Evolutionary conservation across 2,113 vertebrate genomes (phyloP).

Genomic region (Telmatochromis sp.): DNA sequence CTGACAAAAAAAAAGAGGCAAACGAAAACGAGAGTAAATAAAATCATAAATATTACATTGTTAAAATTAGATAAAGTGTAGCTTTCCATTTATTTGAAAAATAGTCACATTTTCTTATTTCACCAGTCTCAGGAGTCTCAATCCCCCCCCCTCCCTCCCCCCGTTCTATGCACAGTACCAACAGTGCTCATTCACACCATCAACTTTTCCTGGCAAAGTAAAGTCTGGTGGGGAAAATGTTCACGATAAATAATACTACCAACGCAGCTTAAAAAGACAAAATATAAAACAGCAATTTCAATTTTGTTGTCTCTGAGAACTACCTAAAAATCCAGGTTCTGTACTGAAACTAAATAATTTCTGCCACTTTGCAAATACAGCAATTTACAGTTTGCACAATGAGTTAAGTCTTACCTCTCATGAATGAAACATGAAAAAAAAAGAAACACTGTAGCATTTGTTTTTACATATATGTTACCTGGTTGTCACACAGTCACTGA

Average conservation of each 20-base stretch:
- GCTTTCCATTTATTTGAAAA: slow-evolving; percentile 29
- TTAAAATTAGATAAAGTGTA: slow-evolving; percentile 15
- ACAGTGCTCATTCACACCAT: not conserved
- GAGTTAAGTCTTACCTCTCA: slow-evolving; percentile 42
- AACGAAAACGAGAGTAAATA: not conserved
- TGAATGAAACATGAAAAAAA: slow-evolving; percentile 40
- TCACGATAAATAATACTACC: slow-evolving; percentile 39
- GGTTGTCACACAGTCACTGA: slow-evolving; percentile 70
- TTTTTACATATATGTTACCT: slow-evolving; percentile 59
- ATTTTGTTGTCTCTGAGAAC: not conserved
- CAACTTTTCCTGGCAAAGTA: not conserved
- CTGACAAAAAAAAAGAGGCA: not conserved
- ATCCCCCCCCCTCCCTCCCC: not conserved
- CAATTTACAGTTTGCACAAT: slow-evolving; percentile 63
- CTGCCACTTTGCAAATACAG: slow-evolving; percentile 62
- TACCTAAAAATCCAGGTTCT: slow-evolving; percentile 13
- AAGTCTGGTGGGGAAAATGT: not conserved
- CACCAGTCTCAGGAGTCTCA: not conserved
- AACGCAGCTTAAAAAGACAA: slow-evolving; percentile 13
- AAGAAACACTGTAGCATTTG: slow-evolving; percentile 7
- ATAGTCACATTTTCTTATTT: slow-evolving; percentile 14
- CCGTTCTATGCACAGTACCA: not conserved
- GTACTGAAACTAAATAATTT: slow-evolving; percentile 33
- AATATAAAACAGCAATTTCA: slow-evolving; percentile 42
- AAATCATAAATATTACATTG: slow-evolving; percentile 1